Percentiles rank a stretch among this genome's conserved stretches.
Conservation (phyloP, 1,140 invertebrate species). For the Apocrypta bakeri region DNA sequence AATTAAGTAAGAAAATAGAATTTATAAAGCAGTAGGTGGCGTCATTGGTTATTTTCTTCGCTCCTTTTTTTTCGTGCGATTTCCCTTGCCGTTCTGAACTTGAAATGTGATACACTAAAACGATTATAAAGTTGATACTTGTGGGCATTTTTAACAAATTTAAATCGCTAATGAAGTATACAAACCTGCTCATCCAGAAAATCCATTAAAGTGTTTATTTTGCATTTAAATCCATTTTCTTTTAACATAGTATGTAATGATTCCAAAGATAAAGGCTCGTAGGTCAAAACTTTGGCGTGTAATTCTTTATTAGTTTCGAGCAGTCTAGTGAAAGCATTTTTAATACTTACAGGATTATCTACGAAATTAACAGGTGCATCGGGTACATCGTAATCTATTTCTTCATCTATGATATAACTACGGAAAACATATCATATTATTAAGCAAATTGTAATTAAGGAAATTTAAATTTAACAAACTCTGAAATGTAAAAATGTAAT, state of each 20-base stretch:
- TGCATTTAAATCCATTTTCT: constrained; percentile 68
- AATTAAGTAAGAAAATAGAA: constrained; percentile 3
- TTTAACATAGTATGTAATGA: constrained; percentile 65
- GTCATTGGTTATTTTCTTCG: neutral
- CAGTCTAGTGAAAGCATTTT: constrained; percentile 64
- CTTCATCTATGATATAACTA: constrained; percentile 52
- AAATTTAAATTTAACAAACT: too few species aligned
- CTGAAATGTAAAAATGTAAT: too few species aligned
- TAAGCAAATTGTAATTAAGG: neutral
- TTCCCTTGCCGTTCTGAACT: constrained; percentile 25
- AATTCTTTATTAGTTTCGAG: constrained; percentile 64
- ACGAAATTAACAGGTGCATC: constrained; percentile 31
- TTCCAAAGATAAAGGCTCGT: constrained; percentile 73
- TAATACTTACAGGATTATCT: constrained; percentile 53
- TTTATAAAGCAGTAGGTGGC: constrained; percentile 2
- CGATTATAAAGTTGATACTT: too few species aligned
- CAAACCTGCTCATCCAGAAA: constrained; percentile 74
- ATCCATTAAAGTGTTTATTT: constrained; percentile 66
- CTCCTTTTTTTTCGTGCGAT: constrained; percentile 6
- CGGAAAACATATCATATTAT: neutral
- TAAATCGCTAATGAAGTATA: neutral
- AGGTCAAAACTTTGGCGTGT: constrained; percentile 70
- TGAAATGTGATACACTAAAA: constrained; percentile 52
- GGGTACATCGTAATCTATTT: constrained; percentile 56
- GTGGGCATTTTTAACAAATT: too few species aligned